Evolutionary conservation across 1,140 invertebrate genomes (phyloP), one percentile per base, ranked within the genome.

Genomic region (Antheraea pernyi): DNA sequence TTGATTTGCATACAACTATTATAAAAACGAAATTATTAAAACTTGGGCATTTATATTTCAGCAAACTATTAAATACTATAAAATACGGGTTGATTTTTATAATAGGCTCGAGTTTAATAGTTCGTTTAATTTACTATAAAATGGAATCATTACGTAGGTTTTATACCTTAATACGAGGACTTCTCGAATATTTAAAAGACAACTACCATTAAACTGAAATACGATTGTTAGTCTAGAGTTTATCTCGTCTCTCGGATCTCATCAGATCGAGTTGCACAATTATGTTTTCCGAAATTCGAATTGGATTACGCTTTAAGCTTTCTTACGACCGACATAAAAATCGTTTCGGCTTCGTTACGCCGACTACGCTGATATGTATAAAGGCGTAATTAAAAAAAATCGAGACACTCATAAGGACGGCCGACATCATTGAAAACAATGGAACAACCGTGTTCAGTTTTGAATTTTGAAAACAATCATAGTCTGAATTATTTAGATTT

Each of bases 251-350:
- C 48, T 73, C 30, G 65, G 66, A 77, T 80, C 76, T 80, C 76
- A 85, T 80, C 77, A 75, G 75, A 70, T 66, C 19, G 62, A 70
- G 59, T 65, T 69, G 59, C 74, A 82, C 80, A 80, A 80, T 77
- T 79, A 84, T 81, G 76, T 70, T 76, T 65, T 78, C 81, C 77
- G 81, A 85, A 82, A 81, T 72, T 73, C 69, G 72, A 85, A 80
- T 79, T 81, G 71, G 72, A 82, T 79, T 83, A 80, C 78, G 73
- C 76, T 77, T 83, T 82, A 78, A 83, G 69, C 59, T 77, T 83
- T 81, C 78, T 82, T 82, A 82, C 81, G 74, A 67, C 65, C 60
- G 66, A 79, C 72, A 82, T 85, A 80, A 86, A 86, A 78, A 71
- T 71, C 77, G 81, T 81, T n/a, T 83, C 69, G 75, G 70, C 79